These are phyloP conservation scores for Gymnoscopelus braueri DNA, from an alignment of 2,797 vertebrate species.

Conservation along the genomic window DNA sequence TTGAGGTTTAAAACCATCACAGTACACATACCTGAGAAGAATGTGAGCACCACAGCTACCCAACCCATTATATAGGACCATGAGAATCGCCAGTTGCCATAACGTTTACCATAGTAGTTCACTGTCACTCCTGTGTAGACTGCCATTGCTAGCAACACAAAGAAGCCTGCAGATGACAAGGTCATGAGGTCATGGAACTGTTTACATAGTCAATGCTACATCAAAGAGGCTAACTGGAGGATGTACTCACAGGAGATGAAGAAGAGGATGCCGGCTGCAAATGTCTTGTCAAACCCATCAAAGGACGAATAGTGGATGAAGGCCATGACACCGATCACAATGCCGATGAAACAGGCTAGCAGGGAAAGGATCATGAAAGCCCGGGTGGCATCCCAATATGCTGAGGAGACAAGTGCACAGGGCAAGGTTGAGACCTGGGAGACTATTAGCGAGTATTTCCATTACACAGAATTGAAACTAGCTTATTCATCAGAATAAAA, in stretches of 20 bases:
- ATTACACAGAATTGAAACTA: no score
- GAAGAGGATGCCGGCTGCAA: constrained; percentile 86
- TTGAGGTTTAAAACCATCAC: background rate
- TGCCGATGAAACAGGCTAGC: constrained; percentile 84
- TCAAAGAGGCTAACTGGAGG: background rate
- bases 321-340: constrained; percentile 85
- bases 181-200: background rate
- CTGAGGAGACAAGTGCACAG: constrained; percentile 51
- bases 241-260: constrained; percentile 84
- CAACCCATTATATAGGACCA: constrained; percentile 88
- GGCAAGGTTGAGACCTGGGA: background rate
- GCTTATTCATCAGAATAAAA: no score
- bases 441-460: background rate
- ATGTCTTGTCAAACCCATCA: constrained; percentile 84
- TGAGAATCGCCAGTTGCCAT: constrained; percentile 85
- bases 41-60: constrained; percentile 85
- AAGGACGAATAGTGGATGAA: constrained; percentile 86
- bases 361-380: constrained; percentile 87
- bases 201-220: background rate
- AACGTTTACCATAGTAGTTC: constrained; percentile 86
- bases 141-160: constrained; percentile 87
- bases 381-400: constrained; percentile 85
- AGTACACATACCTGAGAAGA: constrained; percentile 81
- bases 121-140: constrained; percentile 86
- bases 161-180: constrained; percentile 73